Percentiles rank a stretch among this genome's conserved stretches.
Evolutionary conservation across 2,113 vertebrate species (phyloP).

Genomic region (Antennarius striatus): DNA sequence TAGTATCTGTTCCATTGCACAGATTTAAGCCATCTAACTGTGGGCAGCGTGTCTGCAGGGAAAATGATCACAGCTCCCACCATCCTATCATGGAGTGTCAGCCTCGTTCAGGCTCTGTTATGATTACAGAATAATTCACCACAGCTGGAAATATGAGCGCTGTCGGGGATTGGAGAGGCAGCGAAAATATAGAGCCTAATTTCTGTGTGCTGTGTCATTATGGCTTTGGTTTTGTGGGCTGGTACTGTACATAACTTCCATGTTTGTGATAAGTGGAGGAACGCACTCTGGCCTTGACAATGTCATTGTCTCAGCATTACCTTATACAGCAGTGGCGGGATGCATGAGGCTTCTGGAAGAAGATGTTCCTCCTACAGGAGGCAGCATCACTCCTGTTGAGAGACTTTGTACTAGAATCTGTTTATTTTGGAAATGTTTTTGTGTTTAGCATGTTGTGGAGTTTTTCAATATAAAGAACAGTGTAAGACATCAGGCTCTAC

Average conservation of each 20-base stretch:
- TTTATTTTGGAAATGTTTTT: no score
- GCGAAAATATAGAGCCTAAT: conserved; percentile 26
- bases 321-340: background rate
- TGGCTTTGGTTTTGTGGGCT: conserved; percentile 49
- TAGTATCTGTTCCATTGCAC: background rate
- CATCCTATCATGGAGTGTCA: conserved; percentile 35
- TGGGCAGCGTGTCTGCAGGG: conserved; percentile 20
- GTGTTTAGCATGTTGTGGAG: no score
- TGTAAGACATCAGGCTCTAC: no score
- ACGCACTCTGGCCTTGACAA: background rate
- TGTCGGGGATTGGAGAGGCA: conserved; percentile 28
- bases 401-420: background rate
- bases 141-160: conserved; percentile 50
- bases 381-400: conserved; percentile 23
- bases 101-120: conserved; percentile 49
- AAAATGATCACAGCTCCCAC: conserved; percentile 14
- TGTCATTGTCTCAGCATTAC: conserved; percentile 10
- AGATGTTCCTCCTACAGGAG: conserved; percentile 35
- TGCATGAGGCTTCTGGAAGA: background rate
- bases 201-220: conserved; percentile 45
- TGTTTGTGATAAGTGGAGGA: conserved; percentile 11
- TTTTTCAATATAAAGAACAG: no score
- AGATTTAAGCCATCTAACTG: conserved; percentile 22
- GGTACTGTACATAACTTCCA: conserved; percentile 29
- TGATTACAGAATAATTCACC: conserved; percentile 57